These are phyloP conservation scores for Aleiodes sp. DNA, from an alignment of 1,140 invertebrate genomes.

Conservation along the genomic window DNA sequence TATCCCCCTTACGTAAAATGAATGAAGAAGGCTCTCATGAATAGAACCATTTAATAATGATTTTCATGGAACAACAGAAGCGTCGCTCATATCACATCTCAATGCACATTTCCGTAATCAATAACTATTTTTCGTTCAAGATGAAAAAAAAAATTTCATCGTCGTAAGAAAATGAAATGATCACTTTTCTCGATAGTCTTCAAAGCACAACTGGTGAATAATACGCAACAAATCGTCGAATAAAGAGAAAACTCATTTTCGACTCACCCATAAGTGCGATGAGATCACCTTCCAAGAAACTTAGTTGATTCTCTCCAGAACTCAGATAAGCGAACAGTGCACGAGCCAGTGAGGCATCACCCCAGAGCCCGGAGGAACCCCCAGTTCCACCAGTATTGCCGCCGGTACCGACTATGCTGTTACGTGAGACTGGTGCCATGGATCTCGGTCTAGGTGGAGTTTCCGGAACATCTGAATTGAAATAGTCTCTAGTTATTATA, in stretches of 20 bases:
- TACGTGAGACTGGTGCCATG: slow-evolving; percentile 73
- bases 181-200: no score
- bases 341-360: slow-evolving; percentile 75
- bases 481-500: background rate
- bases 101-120: no score
- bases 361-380: slow-evolving; percentile 51
- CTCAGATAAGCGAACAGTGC: slow-evolving; percentile 91
- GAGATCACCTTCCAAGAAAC: slow-evolving; percentile 90
- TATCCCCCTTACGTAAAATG: no score
- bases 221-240: background rate
- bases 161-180: no score
- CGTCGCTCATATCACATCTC: no score
- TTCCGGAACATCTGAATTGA: slow-evolving; percentile 64
- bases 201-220: background rate
- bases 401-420: slow-evolving; percentile 61
- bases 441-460: slow-evolving; percentile 75
- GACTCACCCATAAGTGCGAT: slow-evolving; percentile 81
- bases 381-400: slow-evolving; percentile 42
- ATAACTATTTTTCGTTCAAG: no score
- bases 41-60: no score
- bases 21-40: no score
- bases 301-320: slow-evolving; percentile 90
- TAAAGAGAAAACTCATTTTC: slow-evolving; percentile 18
- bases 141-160: no score
- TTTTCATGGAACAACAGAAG: no score